Conservation (phyloP, 2,113 vertebrate species). For the Spilogale gracilis region DNA sequence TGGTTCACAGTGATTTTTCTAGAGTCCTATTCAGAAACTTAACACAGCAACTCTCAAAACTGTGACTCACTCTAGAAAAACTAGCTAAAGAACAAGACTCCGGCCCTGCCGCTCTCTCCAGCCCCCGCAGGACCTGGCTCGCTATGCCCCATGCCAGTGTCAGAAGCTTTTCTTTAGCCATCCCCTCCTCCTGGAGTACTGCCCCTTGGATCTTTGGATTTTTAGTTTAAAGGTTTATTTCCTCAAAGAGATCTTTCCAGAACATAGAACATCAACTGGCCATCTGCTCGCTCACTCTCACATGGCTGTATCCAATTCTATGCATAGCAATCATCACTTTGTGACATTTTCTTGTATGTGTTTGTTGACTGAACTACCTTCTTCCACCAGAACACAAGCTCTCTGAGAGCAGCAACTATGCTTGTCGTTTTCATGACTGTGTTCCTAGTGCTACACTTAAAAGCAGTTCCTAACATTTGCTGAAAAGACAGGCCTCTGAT, state of each 20-base stretch:
- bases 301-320: neutral
- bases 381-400: neutral
- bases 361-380: neutral
- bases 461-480: neutral
- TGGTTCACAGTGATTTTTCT: neutral
- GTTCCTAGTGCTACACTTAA: neutral
- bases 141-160: rapidly evolving
- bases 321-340: neutral
- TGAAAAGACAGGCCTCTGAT: neutral
- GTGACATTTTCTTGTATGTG: neutral
- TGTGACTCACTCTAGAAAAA: neutral
- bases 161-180: neutral
- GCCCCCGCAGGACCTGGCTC: neutral
- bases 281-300: neutral
- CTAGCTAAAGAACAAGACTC: too few relatives aligned
- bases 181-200: neutral
- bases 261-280: neutral
- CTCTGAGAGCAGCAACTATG: too few relatives aligned
- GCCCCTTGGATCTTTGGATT: neutral
- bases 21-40: neutral
- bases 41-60: neutral
- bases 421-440: neutral
- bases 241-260: neutral
- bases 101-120: neutral
- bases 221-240: neutral